These are phyloP conservation scores for Sebastolobus alascanus DNA, from an alignment of 2,797 vertebrate genomes.

Conservation along the genomic window DNA sequence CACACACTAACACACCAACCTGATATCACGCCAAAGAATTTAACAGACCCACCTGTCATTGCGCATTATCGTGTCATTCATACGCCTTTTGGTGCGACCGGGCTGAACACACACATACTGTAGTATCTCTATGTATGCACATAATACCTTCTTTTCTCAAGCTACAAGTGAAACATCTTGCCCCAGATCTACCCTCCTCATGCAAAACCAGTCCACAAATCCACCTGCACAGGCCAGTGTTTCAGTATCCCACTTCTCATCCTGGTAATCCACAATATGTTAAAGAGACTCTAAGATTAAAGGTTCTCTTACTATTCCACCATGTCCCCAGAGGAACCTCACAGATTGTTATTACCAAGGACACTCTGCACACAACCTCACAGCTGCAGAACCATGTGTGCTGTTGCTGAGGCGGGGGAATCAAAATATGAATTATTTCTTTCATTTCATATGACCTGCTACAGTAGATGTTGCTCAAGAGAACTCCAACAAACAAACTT, in stretches of 20 bases:
- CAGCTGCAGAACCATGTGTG: slow-evolving; percentile 15
- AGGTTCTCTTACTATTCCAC: neutral
- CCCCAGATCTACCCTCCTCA: too few relatives aligned
- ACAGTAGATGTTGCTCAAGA: neutral
- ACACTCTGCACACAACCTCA: neutral
- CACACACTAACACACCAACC: too few relatives aligned
- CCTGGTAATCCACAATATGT: neutral
- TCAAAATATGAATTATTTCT: slow-evolving; percentile 14
- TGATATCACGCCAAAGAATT: too few relatives aligned
- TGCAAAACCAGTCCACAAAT: neutral
- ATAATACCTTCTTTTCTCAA: rapidly evolving
- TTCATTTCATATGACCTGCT: slow-evolving; percentile 2
- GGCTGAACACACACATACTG: too few relatives aligned
- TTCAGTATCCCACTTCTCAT: neutral
- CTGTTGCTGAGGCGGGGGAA: neutral
- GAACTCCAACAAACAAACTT: neutral
- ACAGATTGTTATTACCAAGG: neutral
- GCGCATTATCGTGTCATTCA: too few relatives aligned
- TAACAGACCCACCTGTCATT: too few relatives aligned
- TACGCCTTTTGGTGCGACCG: too few relatives aligned
- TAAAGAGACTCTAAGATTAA: neutral
- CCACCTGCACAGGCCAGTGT: neutral
- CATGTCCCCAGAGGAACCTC: slow-evolving; percentile 14
- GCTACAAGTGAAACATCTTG: too few relatives aligned
- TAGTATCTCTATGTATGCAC: too few relatives aligned